Percentiles rank a stretch among this genome's conserved stretches.
These are phyloP conservation scores for Polydrusus pterygomalis DNA, from an alignment of 2,888 invertebrate genomes.

Conservation along the genomic window DNA sequence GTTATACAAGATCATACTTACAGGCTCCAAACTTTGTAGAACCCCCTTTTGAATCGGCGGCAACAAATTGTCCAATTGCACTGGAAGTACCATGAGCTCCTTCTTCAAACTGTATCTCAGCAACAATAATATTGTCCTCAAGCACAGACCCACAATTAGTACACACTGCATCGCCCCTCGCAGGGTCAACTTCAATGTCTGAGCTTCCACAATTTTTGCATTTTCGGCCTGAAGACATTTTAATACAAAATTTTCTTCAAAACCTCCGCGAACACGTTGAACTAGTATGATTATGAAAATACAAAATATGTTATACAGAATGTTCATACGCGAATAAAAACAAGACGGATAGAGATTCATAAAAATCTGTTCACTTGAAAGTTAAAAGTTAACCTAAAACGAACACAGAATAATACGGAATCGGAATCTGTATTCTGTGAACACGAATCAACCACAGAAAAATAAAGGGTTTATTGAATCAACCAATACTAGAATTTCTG, in stretches of 20 bases:
- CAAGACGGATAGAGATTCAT: too few relatives aligned
- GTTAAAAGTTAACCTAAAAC: too few relatives aligned
- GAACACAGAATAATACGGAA: too few relatives aligned
- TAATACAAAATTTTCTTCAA: conserved; percentile 15
- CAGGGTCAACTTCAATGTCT: conserved; percentile 95
- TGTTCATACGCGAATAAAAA: too few relatives aligned
- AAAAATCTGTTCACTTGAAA: too few relatives aligned
- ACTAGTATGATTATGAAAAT: too few relatives aligned
- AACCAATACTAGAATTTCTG: too few relatives aligned
- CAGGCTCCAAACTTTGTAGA: conserved; percentile 87
- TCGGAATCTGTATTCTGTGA: too few relatives aligned
- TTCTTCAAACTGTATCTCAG: conserved; percentile 97
- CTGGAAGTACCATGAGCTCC: conserved; percentile 90
- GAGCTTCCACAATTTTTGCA: conserved; percentile 92
- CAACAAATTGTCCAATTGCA: conserved; percentile 95
- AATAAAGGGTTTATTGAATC: too few relatives aligned
- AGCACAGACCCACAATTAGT: conserved; percentile 96
- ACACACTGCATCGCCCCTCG: conserved; percentile 96
- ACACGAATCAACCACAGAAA: too few relatives aligned
- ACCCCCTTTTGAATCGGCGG: conserved; percentile 90
- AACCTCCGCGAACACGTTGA: not conserved
- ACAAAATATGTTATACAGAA: too few relatives aligned
- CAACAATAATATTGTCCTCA: conserved; percentile 97
- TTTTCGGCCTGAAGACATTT: conserved; percentile 80
- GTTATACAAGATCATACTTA: conserved; percentile 64